phyloP scores from a whole-genome alignment of 2,888 invertebrate genomes.

The Timema podura region DNA sequence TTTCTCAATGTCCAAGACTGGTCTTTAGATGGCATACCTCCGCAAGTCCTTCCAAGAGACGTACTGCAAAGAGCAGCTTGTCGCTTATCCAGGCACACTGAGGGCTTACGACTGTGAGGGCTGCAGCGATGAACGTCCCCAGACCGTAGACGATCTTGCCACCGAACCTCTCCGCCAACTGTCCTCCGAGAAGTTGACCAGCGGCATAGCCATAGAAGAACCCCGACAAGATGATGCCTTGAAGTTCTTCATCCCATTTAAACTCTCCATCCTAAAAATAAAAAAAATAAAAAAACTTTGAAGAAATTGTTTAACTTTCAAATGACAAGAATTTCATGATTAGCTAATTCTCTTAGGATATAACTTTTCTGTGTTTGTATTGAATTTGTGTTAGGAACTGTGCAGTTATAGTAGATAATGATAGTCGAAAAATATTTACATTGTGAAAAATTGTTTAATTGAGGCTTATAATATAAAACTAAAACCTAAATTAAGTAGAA shows the following conservation, averaged over 20 bases:
- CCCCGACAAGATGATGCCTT: constrained; percentile 74
- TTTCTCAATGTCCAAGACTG: no score
- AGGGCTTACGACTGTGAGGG: constrained; percentile 80
- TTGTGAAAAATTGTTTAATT: no score
- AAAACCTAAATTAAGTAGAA: no score
- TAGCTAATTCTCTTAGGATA: no score
- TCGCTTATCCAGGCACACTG: constrained; percentile 67
- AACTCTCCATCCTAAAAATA: constrained; percentile 56
- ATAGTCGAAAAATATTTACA: no score
- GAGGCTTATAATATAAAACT: no score
- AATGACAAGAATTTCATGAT: no score
- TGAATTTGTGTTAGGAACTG: no score
- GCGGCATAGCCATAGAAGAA: constrained; percentile 81
- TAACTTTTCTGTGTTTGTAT: no score
- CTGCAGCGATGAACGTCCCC: constrained; percentile 73
- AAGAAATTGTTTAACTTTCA: no score
- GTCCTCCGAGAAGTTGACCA: constrained; percentile 76
- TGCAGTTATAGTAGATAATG: no score
- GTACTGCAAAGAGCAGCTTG: constrained; percentile 62
- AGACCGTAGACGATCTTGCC: constrained; percentile 84
- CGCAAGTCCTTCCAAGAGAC: constrained; percentile 74
- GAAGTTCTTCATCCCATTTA: constrained; percentile 71
- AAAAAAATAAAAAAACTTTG: no score
- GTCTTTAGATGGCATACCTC: background rate
- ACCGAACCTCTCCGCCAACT: constrained; percentile 79